phyloP scores from a whole-genome alignment of 2,888 invertebrate species.

The Andrena camellia region DNA sequence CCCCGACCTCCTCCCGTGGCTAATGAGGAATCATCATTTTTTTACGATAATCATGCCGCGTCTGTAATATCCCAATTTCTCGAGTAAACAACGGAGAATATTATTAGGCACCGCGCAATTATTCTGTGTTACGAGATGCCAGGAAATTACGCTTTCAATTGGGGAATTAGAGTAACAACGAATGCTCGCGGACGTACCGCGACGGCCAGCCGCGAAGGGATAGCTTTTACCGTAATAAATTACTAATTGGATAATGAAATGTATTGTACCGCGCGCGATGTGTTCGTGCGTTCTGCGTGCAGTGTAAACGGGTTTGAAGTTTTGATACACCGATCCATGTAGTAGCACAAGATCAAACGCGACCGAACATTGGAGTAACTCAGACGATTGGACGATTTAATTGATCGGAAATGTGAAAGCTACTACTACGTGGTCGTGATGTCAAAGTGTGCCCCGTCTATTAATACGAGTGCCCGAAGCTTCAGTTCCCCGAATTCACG shows the following conservation, averaged over 20 bases:
- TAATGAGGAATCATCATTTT: constrained; percentile 56
- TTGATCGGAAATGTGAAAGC: no score
- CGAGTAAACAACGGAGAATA: constrained; percentile 16
- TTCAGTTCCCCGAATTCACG: background rate
- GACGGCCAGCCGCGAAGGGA: background rate
- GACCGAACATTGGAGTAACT: no score
- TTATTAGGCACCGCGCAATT: constrained; percentile 22
- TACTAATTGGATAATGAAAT: background rate
- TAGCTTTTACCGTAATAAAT: constrained; percentile 4
- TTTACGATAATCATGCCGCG: constrained; percentile 24
- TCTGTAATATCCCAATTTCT: constrained; percentile 31
- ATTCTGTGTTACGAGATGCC: constrained; percentile 12
- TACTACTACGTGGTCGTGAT: no score
- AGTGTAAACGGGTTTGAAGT: no score
- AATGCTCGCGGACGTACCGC: constrained; percentile 13
- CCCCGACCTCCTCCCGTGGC: constrained; percentile 41
- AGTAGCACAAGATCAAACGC: no score
- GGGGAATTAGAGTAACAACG: constrained; percentile 26
- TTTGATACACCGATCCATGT: no score
- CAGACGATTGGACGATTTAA: no score
- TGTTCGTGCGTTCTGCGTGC: no score
- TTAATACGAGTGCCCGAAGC: no score
- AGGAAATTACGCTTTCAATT: constrained; percentile 11
- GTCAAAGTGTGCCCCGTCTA: no score
- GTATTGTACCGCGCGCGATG: no score